Evolutionary conservation across 2,113 vertebrate species (phyloP).

Genomic region (Turnix velox): DNA sequence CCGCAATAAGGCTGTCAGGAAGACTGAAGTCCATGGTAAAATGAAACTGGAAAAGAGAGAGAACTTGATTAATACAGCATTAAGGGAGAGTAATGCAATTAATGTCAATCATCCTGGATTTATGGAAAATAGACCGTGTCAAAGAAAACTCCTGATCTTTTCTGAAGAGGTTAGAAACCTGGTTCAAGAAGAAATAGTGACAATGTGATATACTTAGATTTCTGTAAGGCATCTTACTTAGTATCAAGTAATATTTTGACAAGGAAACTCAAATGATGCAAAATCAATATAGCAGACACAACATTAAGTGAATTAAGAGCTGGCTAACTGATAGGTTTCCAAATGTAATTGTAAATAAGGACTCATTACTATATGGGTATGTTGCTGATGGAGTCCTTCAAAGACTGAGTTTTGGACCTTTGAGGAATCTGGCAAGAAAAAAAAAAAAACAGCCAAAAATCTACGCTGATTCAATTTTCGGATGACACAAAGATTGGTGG

Average conservation of each 20-base stretch:
- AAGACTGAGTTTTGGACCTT: not conserved
- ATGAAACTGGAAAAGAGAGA: not conserved
- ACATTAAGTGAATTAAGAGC: slow-evolving; percentile 11
- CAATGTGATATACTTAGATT: slow-evolving; percentile 38
- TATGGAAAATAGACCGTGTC: slow-evolving; percentile 23
- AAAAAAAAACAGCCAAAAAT: not conserved
- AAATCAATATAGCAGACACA: slow-evolving; percentile 42
- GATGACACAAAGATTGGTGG: slow-evolving; percentile 34
- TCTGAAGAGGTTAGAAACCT: slow-evolving; percentile 32
- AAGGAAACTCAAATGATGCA: not conserved
- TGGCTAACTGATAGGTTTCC: slow-evolving; percentile 28
- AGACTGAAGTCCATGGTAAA: not conserved
- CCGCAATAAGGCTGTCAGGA: slow-evolving; percentile 5
- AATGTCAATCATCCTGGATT: not conserved
- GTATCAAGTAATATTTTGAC: slow-evolving; percentile 1
- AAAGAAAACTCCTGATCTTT: slow-evolving; percentile 2
- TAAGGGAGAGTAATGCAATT: slow-evolving; percentile 25
- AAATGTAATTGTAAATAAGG: slow-evolving; percentile 12
- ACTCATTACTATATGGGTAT: not conserved
- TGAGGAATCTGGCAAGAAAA: not conserved
- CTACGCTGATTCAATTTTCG: slow-evolving; percentile 17
- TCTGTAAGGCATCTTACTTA: slow-evolving; percentile 19
- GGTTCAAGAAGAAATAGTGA: slow-evolving; percentile 19
- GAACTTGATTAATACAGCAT: slow-evolving; percentile 31
- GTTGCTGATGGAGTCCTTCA: not conserved